These are phyloP conservation scores for Drosophila demipolita DNA, from an alignment of 2,888 invertebrate genomes.

Conservation along the genomic window DNA sequence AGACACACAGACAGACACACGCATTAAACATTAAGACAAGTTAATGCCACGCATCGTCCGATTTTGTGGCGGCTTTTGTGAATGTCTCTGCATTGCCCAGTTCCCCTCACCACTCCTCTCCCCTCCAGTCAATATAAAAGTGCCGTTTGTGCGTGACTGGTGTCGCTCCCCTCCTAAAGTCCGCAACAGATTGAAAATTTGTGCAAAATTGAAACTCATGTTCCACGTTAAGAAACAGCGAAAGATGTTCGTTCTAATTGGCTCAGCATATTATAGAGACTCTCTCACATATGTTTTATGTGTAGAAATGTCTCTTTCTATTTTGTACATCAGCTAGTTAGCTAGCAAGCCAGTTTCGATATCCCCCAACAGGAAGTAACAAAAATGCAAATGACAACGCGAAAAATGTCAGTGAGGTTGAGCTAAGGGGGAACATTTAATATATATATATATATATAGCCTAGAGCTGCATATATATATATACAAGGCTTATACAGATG, in stretches of 20 bases:
- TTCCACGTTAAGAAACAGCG: slow-evolving; percentile 52
- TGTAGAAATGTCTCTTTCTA: neutral
- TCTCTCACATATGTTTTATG: slow-evolving; percentile 9
- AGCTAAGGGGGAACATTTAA: neutral
- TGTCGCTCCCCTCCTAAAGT: slow-evolving; percentile 1
- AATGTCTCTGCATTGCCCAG: slow-evolving; percentile 14
- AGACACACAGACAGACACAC: neutral
- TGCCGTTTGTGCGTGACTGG: slow-evolving; percentile 65
- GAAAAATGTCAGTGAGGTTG: neutral
- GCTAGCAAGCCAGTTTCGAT: slow-evolving; percentile 5
- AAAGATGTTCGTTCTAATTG: slow-evolving; percentile 60
- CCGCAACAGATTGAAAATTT: neutral
- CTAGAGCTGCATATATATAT: neutral
- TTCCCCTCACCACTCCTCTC: neutral
- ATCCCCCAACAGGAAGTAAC: slow-evolving; percentile 40
- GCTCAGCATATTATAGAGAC: slow-evolving; percentile 30
- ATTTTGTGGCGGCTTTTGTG: slow-evolving; percentile 60
- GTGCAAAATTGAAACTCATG: slow-evolving; percentile 63
- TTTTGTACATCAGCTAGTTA: neutral
- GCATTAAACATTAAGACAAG: slow-evolving; percentile 51
- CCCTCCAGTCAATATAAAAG: slow-evolving; percentile 22
- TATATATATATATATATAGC: neutral
- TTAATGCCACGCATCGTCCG: slow-evolving; percentile 65
- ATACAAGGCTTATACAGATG: neutral
- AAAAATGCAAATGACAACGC: slow-evolving; percentile 50